These are phyloP conservation scores for Macrotus californicus DNA, from an alignment of 2,113 vertebrate genomes.

Conservation along the genomic window DNA sequence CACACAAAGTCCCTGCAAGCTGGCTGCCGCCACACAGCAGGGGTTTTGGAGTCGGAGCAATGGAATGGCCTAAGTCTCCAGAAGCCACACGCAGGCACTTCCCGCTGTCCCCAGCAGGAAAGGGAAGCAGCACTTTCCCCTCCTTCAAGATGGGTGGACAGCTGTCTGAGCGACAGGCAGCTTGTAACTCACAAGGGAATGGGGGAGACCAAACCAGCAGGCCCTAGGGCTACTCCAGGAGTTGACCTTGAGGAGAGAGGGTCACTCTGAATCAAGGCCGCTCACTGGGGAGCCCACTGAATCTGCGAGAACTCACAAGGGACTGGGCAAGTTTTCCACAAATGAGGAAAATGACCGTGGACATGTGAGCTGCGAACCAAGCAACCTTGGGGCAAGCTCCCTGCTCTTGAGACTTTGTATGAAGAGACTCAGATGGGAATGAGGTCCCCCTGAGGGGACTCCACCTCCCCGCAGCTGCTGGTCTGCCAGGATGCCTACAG, in stretches of 20 bases:
- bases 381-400: not conserved
- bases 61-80: not conserved
- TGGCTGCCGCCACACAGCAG: not conserved
- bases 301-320: not conserved
- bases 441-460: fast-evolving
- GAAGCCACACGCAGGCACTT: fast-evolving
- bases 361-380: not conserved
- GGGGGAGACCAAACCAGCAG: not conserved
- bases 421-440: not conserved
- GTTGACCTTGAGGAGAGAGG: fast-evolving
- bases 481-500: not conserved
- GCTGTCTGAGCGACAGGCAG: not conserved
- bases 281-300: not conserved
- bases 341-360: not conserved
- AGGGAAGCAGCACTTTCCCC: fast-evolving
- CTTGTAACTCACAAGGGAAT: not conserved
- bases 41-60: not conserved
- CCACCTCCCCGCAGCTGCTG: not conserved
- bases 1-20: fast-evolving
- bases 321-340: not conserved
- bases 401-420: not conserved
- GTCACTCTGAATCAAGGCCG: not conserved
- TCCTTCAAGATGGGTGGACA: not conserved
- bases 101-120: not conserved
- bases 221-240: not conserved